Evolutionary conservation across 2,888 invertebrate genomes (phyloP).

Genomic region (Drosophila flavopinicola): DNA sequence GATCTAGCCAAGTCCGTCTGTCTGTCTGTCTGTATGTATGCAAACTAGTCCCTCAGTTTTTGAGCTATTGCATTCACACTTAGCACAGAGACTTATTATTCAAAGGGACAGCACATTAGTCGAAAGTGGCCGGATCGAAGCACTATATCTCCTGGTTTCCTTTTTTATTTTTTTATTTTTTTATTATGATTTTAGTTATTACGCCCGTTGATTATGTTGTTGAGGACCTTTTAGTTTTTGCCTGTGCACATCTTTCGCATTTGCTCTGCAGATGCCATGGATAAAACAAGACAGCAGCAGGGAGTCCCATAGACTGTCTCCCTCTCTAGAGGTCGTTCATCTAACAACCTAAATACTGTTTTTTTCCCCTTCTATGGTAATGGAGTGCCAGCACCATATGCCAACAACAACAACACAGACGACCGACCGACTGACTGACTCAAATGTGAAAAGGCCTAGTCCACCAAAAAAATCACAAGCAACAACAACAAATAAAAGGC

Average conservation of each 20-base stretch:
- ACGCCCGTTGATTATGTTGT: constrained; percentile 56
- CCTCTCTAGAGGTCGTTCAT: constrained; percentile 64
- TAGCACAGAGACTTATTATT: too few relatives aligned
- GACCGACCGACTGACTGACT: constrained; percentile 44
- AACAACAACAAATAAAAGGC: constrained; percentile 37
- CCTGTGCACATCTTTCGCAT: constrained; percentile 7
- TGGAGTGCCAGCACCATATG: constrained; percentile 51
- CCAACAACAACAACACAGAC: constrained; percentile 24
- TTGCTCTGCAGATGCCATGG: constrained; percentile 31
- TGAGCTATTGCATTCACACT: too few relatives aligned
- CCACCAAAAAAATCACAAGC: constrained; percentile 33
- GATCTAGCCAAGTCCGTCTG: too few relatives aligned
- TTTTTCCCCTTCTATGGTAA: constrained; percentile 54
- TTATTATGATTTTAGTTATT: constrained; percentile 21
- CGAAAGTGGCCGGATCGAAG: too few relatives aligned
- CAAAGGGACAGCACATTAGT: too few relatives aligned
- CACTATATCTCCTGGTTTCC: too few relatives aligned
- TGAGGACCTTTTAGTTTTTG: constrained; percentile 18
- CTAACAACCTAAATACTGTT: constrained; percentile 70
- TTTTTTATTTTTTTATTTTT: constrained; percentile 4
- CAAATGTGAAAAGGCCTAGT: constrained; percentile 51
- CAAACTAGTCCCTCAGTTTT: too few relatives aligned
- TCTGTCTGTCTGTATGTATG: too few relatives aligned
- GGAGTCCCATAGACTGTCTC: neutral
- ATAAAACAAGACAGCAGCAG: constrained; percentile 17